These are phyloP conservation scores for Lasioglossum villosulum DNA, from an alignment of 2,888 invertebrate genomes.

Conservation along the genomic window DNA sequence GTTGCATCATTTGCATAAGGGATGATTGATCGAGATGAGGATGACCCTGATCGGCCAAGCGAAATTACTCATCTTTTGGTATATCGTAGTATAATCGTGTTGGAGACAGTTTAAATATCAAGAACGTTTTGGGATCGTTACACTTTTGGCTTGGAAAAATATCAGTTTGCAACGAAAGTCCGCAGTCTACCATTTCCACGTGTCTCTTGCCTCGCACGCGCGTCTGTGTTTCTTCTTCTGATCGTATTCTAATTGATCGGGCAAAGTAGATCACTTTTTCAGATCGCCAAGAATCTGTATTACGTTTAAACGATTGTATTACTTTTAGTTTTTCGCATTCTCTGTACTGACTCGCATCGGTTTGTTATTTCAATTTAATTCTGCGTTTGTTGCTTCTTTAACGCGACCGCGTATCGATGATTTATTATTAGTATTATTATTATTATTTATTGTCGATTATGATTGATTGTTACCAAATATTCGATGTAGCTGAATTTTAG, in stretches of 20 bases:
- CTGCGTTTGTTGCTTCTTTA: neutral
- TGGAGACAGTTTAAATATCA: neutral
- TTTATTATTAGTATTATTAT: neutral
- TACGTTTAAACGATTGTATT: neutral
- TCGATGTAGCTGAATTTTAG: slow-evolving; percentile 14
- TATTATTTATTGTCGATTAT: slow-evolving; percentile 7
- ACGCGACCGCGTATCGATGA: neutral
- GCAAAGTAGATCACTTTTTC: neutral
- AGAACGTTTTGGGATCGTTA: neutral
- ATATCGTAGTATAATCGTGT: neutral
- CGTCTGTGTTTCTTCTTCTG: neutral
- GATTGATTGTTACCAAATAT: neutral
- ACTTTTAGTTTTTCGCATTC: neutral
- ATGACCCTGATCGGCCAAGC: neutral
- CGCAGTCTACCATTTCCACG: neutral
- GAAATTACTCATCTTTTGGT: neutral
- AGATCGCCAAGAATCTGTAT: neutral
- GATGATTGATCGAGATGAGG: neutral
- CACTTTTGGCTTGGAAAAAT: neutral
- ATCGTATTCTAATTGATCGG: neutral
- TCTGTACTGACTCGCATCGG: neutral
- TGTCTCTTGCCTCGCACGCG: neutral
- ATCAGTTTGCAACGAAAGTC: neutral
- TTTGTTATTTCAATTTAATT: neutral
- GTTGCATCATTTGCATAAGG: neutral